Evolutionary conservation across 2,797 vertebrate species (phyloP), one percentile per base, ranked within the genome.

Genomic region (Otolemur crassicaudatus): DNA sequence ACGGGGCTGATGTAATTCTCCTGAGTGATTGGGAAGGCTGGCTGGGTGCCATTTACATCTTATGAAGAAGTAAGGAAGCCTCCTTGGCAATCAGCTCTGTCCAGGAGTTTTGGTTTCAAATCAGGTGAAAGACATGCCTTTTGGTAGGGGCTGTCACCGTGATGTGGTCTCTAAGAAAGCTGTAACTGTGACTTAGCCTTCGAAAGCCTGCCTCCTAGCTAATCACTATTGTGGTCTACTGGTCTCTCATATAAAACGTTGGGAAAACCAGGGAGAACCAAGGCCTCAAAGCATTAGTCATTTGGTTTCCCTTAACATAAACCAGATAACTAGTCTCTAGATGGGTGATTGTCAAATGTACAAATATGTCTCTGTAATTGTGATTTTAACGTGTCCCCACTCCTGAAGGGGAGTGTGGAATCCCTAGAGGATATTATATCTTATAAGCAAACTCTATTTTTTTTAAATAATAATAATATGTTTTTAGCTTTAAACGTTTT

Each of bases 391-490:
- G 5, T 43, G 82, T 84, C 29, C 40, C 4, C 49, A 16, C 23
- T 84, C 25, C 20, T 22, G 58, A 72, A 80, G 46, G 95, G 91
- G 73, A 63, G 29, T 43, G 6, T 61, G 22, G 27, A 87, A 65
- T 31, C 67, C 73, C 70, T 31, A 4, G 27, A 92, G 46, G 72
- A 49, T 81, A 37, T 40, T 43, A 17, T 58, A 53, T 87, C 67
- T 95, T 87, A 49, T 23, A 92, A 88, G n/a, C 60, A 94, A 94
- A 94, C 37, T 73, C 4, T 40, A 27, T 69, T 84, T 61, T 83
- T 87, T 82, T 79, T 72, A 61, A 94, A 85, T 73, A 58, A 79
- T 77, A 49, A 40, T 77, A 49, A 40, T 40, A 40, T 20, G 17
- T 87, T 84, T 91, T 90, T 89, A 94, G 75, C 61, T 87, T 80